phyloP scores from a whole-genome alignment of 2,888 invertebrate genomes.

The Pyrochroa serraticornis region DNA sequence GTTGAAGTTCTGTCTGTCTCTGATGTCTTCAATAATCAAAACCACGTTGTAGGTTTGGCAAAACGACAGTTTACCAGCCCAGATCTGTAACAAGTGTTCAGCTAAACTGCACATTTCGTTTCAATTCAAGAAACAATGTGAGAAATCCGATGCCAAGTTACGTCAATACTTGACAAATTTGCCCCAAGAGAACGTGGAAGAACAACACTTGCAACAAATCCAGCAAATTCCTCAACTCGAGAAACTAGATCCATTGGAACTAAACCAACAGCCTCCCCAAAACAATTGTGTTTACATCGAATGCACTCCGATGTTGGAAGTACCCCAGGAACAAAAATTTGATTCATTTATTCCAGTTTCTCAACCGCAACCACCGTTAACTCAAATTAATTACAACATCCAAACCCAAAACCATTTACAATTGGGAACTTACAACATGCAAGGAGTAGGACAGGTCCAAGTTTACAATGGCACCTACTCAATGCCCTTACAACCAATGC shows the following conservation, averaged over 20 bases:
- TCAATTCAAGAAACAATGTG: constrained; percentile 59
- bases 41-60: constrained; percentile 59
- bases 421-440: constrained; percentile 46
- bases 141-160: constrained; percentile 58
- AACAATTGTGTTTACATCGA: constrained; percentile 53
- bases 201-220: constrained; percentile 29
- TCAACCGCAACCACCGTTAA: constrained; percentile 40
- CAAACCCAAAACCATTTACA: constrained; percentile 48
- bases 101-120: constrained; percentile 58
- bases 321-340: constrained; percentile 44
- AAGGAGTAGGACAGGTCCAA: constrained; percentile 49
- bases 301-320: constrained; percentile 48
- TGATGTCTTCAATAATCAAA: neutral
- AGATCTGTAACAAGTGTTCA: constrained; percentile 59
- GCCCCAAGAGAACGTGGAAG: constrained; percentile 31
- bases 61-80: constrained; percentile 57
- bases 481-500: constrained; percentile 50
- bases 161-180: constrained; percentile 48
- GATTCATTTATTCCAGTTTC: constrained; percentile 39
- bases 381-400: constrained; percentile 51
- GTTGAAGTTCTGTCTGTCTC: neutral
- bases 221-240: constrained; percentile 23
- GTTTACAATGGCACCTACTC: constrained; percentile 51
- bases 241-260: constrained; percentile 18
- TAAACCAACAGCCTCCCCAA: constrained; percentile 33